These are phyloP conservation scores for Haliclona indistincta DNA, from an alignment of 37 sponge, comb jelly and placozoan genomes.

Conservation along the genomic window DNA sequence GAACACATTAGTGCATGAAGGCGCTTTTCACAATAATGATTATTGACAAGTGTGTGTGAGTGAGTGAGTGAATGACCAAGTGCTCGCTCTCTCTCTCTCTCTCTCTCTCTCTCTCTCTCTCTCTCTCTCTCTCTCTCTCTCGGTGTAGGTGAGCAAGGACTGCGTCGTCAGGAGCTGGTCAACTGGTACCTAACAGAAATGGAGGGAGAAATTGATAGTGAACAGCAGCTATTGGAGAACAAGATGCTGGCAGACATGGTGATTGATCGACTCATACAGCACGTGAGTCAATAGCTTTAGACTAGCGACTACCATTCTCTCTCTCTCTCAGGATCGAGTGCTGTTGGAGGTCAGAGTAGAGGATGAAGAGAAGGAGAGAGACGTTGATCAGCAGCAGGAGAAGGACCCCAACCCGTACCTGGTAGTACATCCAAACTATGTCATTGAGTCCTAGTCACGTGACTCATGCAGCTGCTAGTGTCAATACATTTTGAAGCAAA, in stretches of 20 bases:
- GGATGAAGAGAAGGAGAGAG: constrained; percentile 36
- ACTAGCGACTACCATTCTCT: background rate
- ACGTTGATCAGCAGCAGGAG: constrained; percentile 35
- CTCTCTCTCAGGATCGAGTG: constrained; percentile 71
- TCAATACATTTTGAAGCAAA: background rate
- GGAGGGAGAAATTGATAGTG: constrained; percentile 84
- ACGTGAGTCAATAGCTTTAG: constrained; percentile 56
- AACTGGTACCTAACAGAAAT: constrained; percentile 94
- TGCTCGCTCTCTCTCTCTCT: background rate
- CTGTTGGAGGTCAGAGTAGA: constrained; percentile 63
- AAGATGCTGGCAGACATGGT: constrained; percentile 90
- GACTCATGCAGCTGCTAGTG: no score
- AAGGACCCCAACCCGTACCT: constrained; percentile 64
- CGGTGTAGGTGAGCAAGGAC: constrained; percentile 60
- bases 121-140: background rate
- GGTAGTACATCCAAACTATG: constrained; percentile 98
- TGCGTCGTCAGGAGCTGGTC: constrained; percentile 69
- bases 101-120: background rate
- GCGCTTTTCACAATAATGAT: background rate
- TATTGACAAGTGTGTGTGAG: no score
- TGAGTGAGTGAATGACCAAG: no score
- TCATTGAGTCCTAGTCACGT: constrained; percentile 49
- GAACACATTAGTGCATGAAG: background rate
- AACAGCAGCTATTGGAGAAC: constrained; percentile 79
- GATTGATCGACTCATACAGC: constrained; percentile 87